A percentile compares a stretch with the other conserved stretches of the same genome.
Evolutionary conservation across 2,888 invertebrate genomes (phyloP).

Genomic region (Xylota sylvarum): DNA sequence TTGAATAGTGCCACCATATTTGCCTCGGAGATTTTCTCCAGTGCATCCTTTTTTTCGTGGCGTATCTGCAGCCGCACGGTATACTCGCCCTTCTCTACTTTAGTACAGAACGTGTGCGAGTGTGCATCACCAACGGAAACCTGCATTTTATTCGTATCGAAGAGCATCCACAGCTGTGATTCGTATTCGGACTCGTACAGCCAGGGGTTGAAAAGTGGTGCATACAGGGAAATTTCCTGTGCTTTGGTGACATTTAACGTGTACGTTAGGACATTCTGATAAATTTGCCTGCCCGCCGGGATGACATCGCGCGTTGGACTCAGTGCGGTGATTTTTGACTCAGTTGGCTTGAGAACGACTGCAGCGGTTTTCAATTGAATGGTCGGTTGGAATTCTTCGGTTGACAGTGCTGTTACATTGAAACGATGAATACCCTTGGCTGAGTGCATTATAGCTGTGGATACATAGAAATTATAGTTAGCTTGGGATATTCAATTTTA

Average conservation of each 20-base stretch:
- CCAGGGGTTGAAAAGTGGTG: conserved; percentile 92
- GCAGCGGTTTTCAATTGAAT: conserved; percentile 91
- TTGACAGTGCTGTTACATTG: conserved; percentile 88
- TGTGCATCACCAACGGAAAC: conserved; percentile 95
- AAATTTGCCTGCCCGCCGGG: conserved; percentile 95
- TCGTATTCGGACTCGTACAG: conserved; percentile 98
- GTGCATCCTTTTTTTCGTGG: conserved; percentile 93
- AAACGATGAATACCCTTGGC: conserved; percentile 91
- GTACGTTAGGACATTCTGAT: conserved; percentile 95
- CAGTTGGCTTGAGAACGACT: conserved; percentile 91
- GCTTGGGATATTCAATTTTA: background rate
- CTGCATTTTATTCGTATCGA: conserved; percentile 95
- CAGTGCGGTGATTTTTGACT: conserved; percentile 92
- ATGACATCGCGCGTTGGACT: conserved; percentile 92
- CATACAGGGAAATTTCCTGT: conserved; percentile 92
- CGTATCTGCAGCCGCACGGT: conserved; percentile 93
- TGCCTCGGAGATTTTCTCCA: conserved; percentile 94
- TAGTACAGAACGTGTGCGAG: conserved; percentile 90
- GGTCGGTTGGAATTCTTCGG: conserved; percentile 92
- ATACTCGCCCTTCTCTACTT: conserved; percentile 98
- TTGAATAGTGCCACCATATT: conserved; percentile 92
- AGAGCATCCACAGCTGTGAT: conserved; percentile 98
- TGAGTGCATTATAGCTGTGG: conserved; percentile 88
- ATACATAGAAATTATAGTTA: background rate
- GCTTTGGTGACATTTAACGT: conserved; percentile 92